phyloP scores from a whole-genome alignment of 2,888 invertebrate species.

The Andrena trimmerana region DNA sequence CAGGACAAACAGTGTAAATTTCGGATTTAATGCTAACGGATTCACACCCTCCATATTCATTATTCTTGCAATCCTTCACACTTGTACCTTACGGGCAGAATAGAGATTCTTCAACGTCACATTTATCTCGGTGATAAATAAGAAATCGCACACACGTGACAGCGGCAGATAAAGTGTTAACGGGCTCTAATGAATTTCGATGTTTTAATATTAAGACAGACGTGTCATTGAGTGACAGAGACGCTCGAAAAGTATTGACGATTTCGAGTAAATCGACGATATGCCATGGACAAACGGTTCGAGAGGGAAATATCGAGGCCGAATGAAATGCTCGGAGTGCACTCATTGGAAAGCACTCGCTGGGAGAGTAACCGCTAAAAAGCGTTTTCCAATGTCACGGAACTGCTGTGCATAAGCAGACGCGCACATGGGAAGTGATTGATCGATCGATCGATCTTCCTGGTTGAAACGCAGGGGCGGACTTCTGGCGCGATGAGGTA shows the following conservation, averaged over 20 bases:
- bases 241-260: not conserved
- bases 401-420: conserved; percentile 9
- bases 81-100: no score
- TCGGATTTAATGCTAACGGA: no score
- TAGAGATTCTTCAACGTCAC: no score
- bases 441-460: conserved; percentile 48
- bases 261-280: not conserved
- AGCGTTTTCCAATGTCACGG: conserved; percentile 55
- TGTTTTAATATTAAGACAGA: not conserved
- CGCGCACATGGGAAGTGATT: conserved; percentile 36
- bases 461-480: conserved; percentile 14
- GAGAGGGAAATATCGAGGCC: conserved; percentile 22
- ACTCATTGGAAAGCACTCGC: conserved; percentile 38
- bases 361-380: conserved; percentile 47
- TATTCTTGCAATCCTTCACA: no score
- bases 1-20: no score
- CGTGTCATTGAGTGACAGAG: not conserved
- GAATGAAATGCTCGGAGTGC: conserved; percentile 31
- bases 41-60: no score
- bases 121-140: no score
- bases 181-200: not conserved
- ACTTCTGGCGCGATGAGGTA: not conserved
- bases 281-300: conserved; percentile 7
- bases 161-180: not conserved
- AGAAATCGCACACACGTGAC: not conserved